Evolutionary conservation across 2,888 invertebrate genomes (phyloP).

Genomic region (Imbricaverruca yamaguchii): DNA sequence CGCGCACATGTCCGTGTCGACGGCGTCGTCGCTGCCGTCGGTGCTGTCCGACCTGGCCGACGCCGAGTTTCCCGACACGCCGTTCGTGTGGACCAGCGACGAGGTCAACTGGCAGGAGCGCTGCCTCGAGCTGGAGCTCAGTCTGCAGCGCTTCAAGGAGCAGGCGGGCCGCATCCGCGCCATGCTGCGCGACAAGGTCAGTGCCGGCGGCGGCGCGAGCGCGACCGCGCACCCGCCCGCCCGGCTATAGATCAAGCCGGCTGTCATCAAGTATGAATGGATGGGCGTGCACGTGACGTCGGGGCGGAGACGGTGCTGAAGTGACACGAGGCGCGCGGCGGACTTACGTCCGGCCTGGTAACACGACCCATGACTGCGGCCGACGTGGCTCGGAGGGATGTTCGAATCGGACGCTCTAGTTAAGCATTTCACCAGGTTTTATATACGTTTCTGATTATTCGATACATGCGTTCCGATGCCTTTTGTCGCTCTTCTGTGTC

Average conservation of each 20-base stretch:
- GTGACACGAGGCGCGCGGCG: too few species aligned
- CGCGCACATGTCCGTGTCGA: slow-evolving; percentile 31
- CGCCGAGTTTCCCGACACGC: slow-evolving; percentile 26
- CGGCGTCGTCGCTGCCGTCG: slow-evolving; percentile 32
- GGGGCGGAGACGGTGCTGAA: too few species aligned
- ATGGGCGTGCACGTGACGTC: too few species aligned
- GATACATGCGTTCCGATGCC: too few species aligned
- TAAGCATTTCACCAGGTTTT: too few species aligned
- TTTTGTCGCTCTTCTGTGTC: too few species aligned
- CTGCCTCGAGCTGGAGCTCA: slow-evolving; percentile 74
- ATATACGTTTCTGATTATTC: too few species aligned
- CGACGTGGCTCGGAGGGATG: too few species aligned
- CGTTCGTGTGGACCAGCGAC: slow-evolving; percentile 29
- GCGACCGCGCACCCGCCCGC: slow-evolving; percentile 2
- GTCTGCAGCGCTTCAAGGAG: slow-evolving; percentile 73
- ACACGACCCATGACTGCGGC: too few species aligned
- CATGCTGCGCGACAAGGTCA: slow-evolving; percentile 83
- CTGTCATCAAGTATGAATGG: too few species aligned
- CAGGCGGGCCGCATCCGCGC: slow-evolving; percentile 80
- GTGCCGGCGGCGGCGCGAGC: slow-evolving; percentile 35
- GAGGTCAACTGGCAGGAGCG: slow-evolving; percentile 77
- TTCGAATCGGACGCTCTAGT: too few species aligned
- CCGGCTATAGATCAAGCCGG: background rate
- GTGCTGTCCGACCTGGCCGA: slow-evolving; percentile 32
- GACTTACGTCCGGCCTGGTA: too few species aligned